phyloP scores from a whole-genome alignment of 2,888 invertebrate genomes.

The Amphipyra berbera region DNA sequence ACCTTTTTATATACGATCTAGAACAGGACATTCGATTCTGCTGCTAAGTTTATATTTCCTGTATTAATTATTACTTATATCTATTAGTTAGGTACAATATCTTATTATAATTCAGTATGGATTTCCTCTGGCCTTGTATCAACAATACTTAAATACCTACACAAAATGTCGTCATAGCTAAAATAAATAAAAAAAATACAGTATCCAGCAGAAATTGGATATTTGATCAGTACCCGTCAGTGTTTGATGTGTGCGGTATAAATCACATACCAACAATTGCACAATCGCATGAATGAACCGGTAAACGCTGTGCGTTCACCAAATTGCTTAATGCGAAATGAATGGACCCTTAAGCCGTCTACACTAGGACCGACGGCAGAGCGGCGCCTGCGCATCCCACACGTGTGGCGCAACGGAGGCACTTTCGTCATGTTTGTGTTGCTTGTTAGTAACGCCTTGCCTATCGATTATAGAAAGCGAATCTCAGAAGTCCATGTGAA shows the following conservation, averaged over 20 bases:
- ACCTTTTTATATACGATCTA: conserved; percentile 66
- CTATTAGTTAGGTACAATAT: conserved; percentile 10
- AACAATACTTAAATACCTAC: conserved; percentile 19
- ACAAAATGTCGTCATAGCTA: conserved; percentile 21
- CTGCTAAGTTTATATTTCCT: conserved; percentile 59
- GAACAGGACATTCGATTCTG: conserved; percentile 61
- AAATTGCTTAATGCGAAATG: conserved; percentile 88
- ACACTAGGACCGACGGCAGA: conserved; percentile 75
- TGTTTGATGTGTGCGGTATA: conserved; percentile 65
- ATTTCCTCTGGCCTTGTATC: conserved; percentile 62
- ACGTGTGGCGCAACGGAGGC: conserved; percentile 87
- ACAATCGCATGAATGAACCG: conserved; percentile 85
- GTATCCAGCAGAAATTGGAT: conserved; percentile 21
- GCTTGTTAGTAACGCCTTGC: conserved; percentile 80
- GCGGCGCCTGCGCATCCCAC: conserved; percentile 87
- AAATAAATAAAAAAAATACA: conserved; percentile 20
- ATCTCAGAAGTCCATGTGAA: conserved; percentile 70
- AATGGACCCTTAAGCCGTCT: conserved; percentile 84
- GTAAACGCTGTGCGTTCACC: conserved; percentile 84
- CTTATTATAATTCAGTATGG: conserved; percentile 37
- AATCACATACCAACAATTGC: conserved; percentile 75
- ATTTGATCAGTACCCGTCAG: conserved; percentile 49
- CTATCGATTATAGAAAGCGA: conserved; percentile 83
- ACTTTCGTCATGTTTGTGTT: conserved; percentile 87
- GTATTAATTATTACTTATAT: conserved; percentile 36